Base-by-base conservation (phyloP, 2,797 vertebrate species). In the Molossus alvarezi region DNA sequence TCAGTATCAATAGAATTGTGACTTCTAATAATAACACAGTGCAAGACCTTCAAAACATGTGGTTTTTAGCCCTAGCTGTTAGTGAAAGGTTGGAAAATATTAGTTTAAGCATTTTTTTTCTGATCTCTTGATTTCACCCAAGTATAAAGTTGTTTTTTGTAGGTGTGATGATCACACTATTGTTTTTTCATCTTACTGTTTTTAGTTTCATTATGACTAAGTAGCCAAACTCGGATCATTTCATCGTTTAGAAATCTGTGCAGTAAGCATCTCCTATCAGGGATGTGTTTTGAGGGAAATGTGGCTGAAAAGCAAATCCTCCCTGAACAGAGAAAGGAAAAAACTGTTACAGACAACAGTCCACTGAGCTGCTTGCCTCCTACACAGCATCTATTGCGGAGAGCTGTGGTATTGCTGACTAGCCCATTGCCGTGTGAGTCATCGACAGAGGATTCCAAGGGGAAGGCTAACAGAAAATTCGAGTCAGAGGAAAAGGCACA, bases 1-100 rank as follows among this genome's bases (percentile, higher is more conserved):
- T 98, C 98, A 98, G 98, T 99, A 98, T 99, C 98, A 98, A 98
- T 97, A 98, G 98, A 98, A 95, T 98, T 98, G 98, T 98, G 98
- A 98, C 98, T 98, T 98, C 98, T 98, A 99, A 98, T 99, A 98
- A 99, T 98, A 99, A 98, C 98, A 98, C 96, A 97, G 97, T 98
- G 97, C 94, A 98, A 98, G 98, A 98, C 97, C 98, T 98, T 98
- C 98, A 98, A 98, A 98, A 98, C 9, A 45, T 98, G 98, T 97
- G 98, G 98, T 94, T 98, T 98, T 98, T 96, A 97, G 95, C 97
- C 98, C 95, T 97, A 92, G 95, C 96, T 98, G 94, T 97, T 97
- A 98, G 98, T 98, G 98, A 98, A 98, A 99, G 98, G 98, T 98
- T 98, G 98, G 98, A 98, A 99, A 99, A 98, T 98, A 97, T 98